Conservation (phyloP, 2,888 invertebrate genomes). For the Lasioglossum calceatum region DNA sequence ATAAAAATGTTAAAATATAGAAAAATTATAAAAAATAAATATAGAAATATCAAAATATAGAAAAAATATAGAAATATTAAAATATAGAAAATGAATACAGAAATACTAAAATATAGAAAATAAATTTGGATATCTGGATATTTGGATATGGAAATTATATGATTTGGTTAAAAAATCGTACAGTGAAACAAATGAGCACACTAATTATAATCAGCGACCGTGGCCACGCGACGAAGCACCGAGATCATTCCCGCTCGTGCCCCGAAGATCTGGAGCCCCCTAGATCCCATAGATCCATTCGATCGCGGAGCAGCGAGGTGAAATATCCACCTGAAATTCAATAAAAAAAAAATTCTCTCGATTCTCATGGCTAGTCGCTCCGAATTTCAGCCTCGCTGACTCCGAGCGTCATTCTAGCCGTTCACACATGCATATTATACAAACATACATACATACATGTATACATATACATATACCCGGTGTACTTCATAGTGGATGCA, state of each 20-base stretch:
- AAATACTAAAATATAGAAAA: too few relatives aligned
- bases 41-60: too few relatives aligned
- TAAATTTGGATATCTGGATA: too few relatives aligned
- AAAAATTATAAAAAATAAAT: too few relatives aligned
- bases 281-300: constrained; percentile 45
- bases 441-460: neutral
- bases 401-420: constrained; percentile 73
- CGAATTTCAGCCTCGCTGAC: constrained; percentile 68
- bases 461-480: constrained; percentile 40
- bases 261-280: constrained; percentile 53
- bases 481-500: constrained; percentile 75
- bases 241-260: constrained; percentile 60
- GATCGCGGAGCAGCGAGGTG: constrained; percentile 63
- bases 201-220: neutral
- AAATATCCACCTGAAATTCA: constrained; percentile 23
- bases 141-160: too few relatives aligned
- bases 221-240: constrained; percentile 60
- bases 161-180: too few relatives aligned
- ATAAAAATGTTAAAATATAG: too few relatives aligned
- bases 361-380: neutral
- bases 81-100: too few relatives aligned
- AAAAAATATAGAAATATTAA: too few relatives aligned
- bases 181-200: too few relatives aligned
- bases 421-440: constrained; percentile 42
- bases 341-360: neutral